Evolutionary conservation across 2,797 vertebrate genomes (phyloP).

Genomic region (Manis crassicaudata): DNA sequence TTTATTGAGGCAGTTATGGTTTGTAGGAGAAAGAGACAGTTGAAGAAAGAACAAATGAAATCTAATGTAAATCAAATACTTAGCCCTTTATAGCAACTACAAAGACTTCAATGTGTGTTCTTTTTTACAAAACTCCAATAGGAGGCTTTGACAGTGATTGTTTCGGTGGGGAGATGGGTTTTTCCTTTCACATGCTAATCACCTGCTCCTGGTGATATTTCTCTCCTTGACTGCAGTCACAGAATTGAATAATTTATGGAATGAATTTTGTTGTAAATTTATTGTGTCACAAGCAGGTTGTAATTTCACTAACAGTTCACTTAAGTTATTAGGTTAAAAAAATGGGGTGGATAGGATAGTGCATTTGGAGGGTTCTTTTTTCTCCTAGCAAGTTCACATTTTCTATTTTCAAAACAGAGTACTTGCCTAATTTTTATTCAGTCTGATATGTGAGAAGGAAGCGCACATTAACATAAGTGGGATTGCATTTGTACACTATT

Average conservation of each 20-base stretch:
- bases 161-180: slow-evolving; percentile 86
- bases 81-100: slow-evolving; percentile 87
- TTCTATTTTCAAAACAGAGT: slow-evolving; percentile 90
- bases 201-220: slow-evolving; percentile 87
- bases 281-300: slow-evolving; percentile 91
- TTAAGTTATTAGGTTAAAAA: slow-evolving; percentile 91
- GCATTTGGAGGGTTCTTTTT: slow-evolving; percentile 79
- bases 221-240: slow-evolving; percentile 86
- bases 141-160: slow-evolving; percentile 89
- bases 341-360: slow-evolving; percentile 84
- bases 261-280: slow-evolving; percentile 91
- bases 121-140: slow-evolving; percentile 87
- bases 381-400: slow-evolving; percentile 82
- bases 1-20: slow-evolving; percentile 85
- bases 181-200: slow-evolving; percentile 92
- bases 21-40: slow-evolving; percentile 85
- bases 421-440: slow-evolving; percentile 89
- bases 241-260: slow-evolving; percentile 91
- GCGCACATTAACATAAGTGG: slow-evolving; percentile 87
- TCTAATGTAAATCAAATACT: slow-evolving; percentile 89
- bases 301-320: slow-evolving; percentile 92
- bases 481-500: slow-evolving; percentile 87
- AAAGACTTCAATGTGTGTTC: slow-evolving; percentile 88
- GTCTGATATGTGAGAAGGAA: slow-evolving; percentile 84
- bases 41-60: slow-evolving; percentile 89